phyloP scores from a whole-genome alignment of 2,888 invertebrate species.

The Hypomecis punctinalis region DNA sequence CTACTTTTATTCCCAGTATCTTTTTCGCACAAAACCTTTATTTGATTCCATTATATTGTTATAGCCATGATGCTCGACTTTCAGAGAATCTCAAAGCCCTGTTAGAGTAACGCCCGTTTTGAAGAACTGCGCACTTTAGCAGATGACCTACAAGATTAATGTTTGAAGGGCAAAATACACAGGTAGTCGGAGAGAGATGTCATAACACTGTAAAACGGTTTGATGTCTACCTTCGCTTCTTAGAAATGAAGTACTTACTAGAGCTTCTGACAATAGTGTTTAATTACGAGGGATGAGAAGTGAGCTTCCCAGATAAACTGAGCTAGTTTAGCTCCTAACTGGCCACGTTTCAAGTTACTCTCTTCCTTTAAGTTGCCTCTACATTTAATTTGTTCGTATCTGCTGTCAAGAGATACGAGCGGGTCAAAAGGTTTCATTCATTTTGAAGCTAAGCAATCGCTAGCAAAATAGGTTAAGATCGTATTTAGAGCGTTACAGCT shows the following conservation, averaged over 20 bases:
- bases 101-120: conserved; percentile 46
- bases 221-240: conserved; percentile 12
- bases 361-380: conserved; percentile 13
- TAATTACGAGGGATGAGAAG: conserved; percentile 29
- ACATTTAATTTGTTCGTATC: conserved; percentile 31
- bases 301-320: conserved; percentile 22
- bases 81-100: conserved; percentile 45
- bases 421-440: conserved; percentile 40
- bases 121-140: conserved; percentile 41
- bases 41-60: conserved; percentile 59
- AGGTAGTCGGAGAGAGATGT: conserved; percentile 37
- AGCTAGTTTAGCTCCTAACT: conserved; percentile 22
- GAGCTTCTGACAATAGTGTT: conserved; percentile 28
- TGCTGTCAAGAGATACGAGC: conserved; percentile 45
- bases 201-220: conserved; percentile 21
- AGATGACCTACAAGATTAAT: conserved; percentile 48
- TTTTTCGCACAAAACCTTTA: conserved; percentile 62
- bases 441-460: conserved; percentile 42
- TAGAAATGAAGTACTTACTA: conserved; percentile 5
- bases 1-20: conserved; percentile 64
- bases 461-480: conserved; percentile 51
- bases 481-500: conserved; percentile 52
- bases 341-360: conserved; percentile 13
- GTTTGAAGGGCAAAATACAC: conserved; percentile 46
- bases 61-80: conserved; percentile 52